Evolutionary conservation across 2,797 vertebrate genomes (phyloP).

Genomic region (Nasua narica): DNA sequence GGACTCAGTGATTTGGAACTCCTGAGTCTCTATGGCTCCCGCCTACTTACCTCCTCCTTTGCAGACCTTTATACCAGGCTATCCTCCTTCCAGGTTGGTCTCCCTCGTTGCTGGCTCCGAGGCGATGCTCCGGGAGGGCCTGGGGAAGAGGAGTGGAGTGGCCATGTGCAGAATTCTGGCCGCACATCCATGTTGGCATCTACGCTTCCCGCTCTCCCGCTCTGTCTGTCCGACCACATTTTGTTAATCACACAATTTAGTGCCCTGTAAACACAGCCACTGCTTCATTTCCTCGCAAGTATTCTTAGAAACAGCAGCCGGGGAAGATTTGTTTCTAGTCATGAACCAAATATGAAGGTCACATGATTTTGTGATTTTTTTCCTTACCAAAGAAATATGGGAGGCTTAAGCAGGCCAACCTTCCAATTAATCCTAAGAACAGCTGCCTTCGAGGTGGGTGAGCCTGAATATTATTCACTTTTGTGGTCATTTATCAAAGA

Average conservation of each 20-base stretch:
- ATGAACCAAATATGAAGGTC: constrained; percentile 76
- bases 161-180: not conserved
- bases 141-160: not conserved
- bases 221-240: not conserved
- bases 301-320: constrained; percentile 58
- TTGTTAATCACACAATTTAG: not conserved
- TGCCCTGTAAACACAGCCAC: not conserved
- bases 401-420: constrained; percentile 43
- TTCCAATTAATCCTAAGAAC: constrained; percentile 73
- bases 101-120: fast-evolving
- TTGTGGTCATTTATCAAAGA: constrained; percentile 55
- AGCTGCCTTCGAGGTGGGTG: constrained; percentile 64
- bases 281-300: constrained; percentile 50
- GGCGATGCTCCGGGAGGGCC: fast-evolving
- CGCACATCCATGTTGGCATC: not conserved
- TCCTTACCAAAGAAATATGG: constrained; percentile 41
- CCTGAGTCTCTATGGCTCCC: fast-evolving
- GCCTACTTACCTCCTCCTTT: not conserved
- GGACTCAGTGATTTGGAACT: not conserved
- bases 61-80: not conserved
- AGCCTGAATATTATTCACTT: constrained; percentile 66
- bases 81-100: not conserved
- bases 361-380: constrained; percentile 54
- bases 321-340: constrained; percentile 74
- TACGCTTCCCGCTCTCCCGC: not conserved